These are phyloP conservation scores for Nannoperca australis DNA, from an alignment of 2,797 vertebrate species.

Conservation along the genomic window DNA sequence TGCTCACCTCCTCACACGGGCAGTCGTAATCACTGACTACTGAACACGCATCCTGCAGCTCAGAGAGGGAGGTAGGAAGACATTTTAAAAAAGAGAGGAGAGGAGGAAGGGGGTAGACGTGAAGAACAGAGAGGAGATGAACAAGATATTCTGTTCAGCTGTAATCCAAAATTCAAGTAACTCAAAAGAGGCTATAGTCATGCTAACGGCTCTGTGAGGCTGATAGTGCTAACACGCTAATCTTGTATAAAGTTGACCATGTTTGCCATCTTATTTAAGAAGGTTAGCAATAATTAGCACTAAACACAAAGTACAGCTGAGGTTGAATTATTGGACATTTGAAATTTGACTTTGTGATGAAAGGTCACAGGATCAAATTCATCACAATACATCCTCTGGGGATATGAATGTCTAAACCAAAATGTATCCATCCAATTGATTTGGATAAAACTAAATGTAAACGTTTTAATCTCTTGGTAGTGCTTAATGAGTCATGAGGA, in stretches of 20 bases:
- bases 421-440: neutral
- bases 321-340: neutral
- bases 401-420: neutral
- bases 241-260: neutral
- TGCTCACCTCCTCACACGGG: conserved; percentile 69
- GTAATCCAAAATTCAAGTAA: neutral
- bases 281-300: neutral
- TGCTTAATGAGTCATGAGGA: neutral
- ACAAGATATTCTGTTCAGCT: neutral
- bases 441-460: neutral
- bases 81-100: neutral
- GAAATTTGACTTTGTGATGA: neutral
- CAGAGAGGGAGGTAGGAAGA: neutral
- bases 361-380: neutral
- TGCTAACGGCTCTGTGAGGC: neutral
- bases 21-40: conserved; percentile 84
- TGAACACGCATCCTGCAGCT: conserved; percentile 85
- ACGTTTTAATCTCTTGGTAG: neutral
- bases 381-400: neutral
- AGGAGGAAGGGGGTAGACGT: neutral
- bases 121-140: neutral
- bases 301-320: neutral
- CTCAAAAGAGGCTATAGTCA: neutral
- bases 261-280: neutral
- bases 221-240: neutral